Conservation (phyloP, 2,797 vertebrate genomes). For the Pogonophryne albipinna region DNA sequence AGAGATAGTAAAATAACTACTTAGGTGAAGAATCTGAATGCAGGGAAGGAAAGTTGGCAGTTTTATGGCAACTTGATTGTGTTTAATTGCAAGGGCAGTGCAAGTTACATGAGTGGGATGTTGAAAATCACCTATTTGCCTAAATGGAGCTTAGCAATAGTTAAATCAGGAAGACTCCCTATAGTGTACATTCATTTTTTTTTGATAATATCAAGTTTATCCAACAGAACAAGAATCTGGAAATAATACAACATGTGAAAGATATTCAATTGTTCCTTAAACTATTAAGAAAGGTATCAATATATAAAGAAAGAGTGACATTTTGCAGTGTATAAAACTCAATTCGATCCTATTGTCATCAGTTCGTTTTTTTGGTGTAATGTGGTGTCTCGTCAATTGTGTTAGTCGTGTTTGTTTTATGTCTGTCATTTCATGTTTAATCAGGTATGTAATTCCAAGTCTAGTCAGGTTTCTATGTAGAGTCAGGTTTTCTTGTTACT, state of each 20-base stretch:
- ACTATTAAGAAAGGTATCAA: background rate
- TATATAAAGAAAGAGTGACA: background rate
- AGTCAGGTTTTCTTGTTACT: too few species aligned
- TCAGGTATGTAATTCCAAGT: too few species aligned
- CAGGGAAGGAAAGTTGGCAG: background rate
- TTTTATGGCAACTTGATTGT: slow-evolving; percentile 13
- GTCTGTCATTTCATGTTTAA: too few species aligned
- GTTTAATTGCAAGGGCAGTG: slow-evolving; percentile 8
- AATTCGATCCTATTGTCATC: background rate
- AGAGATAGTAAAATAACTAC: background rate
- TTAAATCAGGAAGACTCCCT: slow-evolving; percentile 3
- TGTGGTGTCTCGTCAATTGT: too few species aligned
- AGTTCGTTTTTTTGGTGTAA: too few species aligned
- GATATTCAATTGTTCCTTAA: background rate
- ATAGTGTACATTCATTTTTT: background rate
- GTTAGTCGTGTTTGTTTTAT: too few species aligned
- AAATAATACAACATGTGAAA: background rate
- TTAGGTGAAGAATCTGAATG: background rate
- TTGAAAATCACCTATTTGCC: slow-evolving; percentile 7
- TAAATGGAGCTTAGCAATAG: background rate
- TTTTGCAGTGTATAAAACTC: background rate
- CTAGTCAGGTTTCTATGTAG: too few species aligned
- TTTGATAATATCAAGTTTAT: background rate
- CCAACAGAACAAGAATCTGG: background rate
- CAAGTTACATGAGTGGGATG: background rate